phyloP scores from a whole-genome alignment of 2,797 vertebrate species.

The Sibirionetta formosa region DNA sequence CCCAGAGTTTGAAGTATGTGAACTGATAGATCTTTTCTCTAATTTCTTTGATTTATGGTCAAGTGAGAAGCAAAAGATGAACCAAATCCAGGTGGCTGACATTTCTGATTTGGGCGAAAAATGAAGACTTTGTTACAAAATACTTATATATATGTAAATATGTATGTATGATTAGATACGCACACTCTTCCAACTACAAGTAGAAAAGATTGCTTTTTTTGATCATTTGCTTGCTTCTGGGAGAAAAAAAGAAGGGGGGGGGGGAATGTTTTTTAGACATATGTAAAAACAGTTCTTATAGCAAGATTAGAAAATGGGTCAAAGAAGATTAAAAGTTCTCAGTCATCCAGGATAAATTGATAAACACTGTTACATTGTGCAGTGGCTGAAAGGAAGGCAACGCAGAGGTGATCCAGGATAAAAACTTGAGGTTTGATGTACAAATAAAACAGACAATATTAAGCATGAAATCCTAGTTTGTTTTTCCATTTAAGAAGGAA shows the following conservation, averaged over 20 bases:
- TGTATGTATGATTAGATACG: neutral
- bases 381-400: neutral
- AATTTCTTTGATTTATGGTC: neutral
- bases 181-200: accelerated
- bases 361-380: neutral
- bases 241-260: neutral
- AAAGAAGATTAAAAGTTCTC: neutral
- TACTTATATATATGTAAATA: neutral
- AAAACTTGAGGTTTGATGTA: neutral
- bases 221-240: neutral
- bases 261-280: neutral
- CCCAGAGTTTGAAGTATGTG: neutral
- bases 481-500: neutral
- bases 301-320: neutral
- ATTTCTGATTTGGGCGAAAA: neutral
- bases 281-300: neutral
- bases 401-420: neutral
- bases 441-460: neutral
- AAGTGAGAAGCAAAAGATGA: neutral
- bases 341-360: neutral
- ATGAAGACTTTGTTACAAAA: neutral
- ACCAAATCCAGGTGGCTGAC: neutral
- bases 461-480: neutral
- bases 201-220: neutral
- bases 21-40: neutral